These are phyloP conservation scores for Cyphotilapia sp. DNA, from an alignment of 2,113 vertebrate species.

Conservation along the genomic window DNA sequence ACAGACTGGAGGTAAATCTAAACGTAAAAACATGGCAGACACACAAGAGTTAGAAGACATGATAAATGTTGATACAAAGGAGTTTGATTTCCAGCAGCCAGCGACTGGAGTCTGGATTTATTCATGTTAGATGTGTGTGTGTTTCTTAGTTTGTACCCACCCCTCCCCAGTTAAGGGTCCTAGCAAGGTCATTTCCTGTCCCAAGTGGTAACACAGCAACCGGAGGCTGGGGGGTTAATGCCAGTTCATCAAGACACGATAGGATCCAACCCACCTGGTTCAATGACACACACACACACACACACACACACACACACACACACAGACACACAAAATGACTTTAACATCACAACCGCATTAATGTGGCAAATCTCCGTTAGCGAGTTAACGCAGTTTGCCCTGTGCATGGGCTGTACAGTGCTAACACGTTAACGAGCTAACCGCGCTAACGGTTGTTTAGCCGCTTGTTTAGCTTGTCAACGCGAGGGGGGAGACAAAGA, in stretches of 20 bases:
- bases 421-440: neutral
- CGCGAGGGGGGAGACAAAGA: neutral
- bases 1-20: neutral
- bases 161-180: slow-evolving; percentile 96
- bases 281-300: neutral
- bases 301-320: neutral
- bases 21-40: neutral
- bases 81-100: neutral
- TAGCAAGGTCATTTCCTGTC: slow-evolving; percentile 93
- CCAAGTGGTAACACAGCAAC: slow-evolving; percentile 90
- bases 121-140: neutral
- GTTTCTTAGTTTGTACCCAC: slow-evolving; percentile 52
- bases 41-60: neutral
- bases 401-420: rapidly evolving
- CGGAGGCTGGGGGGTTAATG: slow-evolving; percentile 82
- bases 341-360: neutral
- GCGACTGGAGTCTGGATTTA: neutral
- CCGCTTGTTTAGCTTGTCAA: too few species aligned
- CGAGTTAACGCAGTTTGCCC: neutral
- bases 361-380: rapidly evolving
- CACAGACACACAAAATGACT: neutral
- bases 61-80: neutral
- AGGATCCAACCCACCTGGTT: slow-evolving; percentile 93
- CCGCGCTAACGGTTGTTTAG: neutral
- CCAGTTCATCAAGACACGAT: slow-evolving; percentile 86